Evolutionary conservation across 1,140 invertebrate species (phyloP).

Genomic region (Formica exsecta): DNA sequence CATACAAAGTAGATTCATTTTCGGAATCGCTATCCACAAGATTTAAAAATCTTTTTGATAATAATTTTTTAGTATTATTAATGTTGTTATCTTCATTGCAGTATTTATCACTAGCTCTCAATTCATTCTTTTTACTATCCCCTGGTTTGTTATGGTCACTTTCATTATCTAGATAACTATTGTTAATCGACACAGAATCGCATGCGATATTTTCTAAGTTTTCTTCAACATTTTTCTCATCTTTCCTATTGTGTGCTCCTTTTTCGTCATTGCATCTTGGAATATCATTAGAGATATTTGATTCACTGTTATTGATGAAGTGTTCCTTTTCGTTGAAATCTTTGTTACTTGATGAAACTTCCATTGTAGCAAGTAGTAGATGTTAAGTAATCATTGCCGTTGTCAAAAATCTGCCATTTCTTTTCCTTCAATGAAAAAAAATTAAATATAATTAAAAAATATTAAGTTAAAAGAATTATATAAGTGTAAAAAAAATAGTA

Average conservation of each 20-base stretch:
- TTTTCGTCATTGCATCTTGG: neutral
- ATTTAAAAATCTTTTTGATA: constrained; percentile 18
- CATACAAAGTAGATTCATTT: constrained; percentile 35
- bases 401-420: too few relatives aligned
- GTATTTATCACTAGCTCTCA: neutral
- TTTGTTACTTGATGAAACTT: neutral
- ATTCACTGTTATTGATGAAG: neutral
- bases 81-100: neutral
- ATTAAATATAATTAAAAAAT: too few relatives aligned
- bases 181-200: neutral
- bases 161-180: neutral
- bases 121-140: neutral
- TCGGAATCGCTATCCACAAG: constrained; percentile 70
- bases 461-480: too few relatives aligned
- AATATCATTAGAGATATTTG: neutral
- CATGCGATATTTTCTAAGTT: neutral
- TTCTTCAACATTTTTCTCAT: neutral
- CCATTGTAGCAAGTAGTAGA: neutral
- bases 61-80: constrained; percentile 8
- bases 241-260: neutral
- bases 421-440: too few relatives aligned
- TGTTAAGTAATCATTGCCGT: neutral
- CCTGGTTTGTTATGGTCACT: neutral
- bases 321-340: neutral
- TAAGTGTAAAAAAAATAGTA: too few relatives aligned